Evolutionary conservation across 1,140 invertebrate species (phyloP).

Genomic region (Metaphire vulgaris): DNA sequence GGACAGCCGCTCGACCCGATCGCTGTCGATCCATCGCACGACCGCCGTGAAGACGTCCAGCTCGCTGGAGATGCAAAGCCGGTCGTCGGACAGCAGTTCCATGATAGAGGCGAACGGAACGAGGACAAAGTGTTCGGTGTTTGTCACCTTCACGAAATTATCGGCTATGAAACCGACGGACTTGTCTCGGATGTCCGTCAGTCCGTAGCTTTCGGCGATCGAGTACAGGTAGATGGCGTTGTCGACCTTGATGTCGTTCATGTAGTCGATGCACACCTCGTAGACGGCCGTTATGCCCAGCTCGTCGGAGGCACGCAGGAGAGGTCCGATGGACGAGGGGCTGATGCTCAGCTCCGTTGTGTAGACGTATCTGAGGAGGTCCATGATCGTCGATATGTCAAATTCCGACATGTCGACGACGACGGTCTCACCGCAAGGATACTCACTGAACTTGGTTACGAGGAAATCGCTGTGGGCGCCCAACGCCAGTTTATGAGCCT

Average conservation of each 20-base stretch:
- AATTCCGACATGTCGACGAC: constrained; percentile 16
- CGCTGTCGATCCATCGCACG: constrained; percentile 17
- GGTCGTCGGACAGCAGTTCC: constrained; percentile 16
- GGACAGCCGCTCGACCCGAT: constrained; percentile 6
- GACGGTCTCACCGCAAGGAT: constrained; percentile 1
- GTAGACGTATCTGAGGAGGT: constrained; percentile 11
- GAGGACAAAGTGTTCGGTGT: constrained; percentile 11
- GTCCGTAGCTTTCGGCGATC: constrained; percentile 11
- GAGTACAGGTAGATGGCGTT: constrained; percentile 18
- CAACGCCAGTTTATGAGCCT: constrained; percentile 11
- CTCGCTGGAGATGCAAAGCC: constrained; percentile 6
- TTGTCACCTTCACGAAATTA: constrained; percentile 8
- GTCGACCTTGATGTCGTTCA: constrained; percentile 10
- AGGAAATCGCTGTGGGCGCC: constrained; percentile 8
- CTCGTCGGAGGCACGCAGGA: constrained; percentile 3
- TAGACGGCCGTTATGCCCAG: constrained; percentile 11
- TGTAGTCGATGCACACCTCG: constrained; percentile 7
- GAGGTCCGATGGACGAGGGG: background rate
- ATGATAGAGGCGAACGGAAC: constrained; percentile 1
- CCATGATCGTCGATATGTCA: background rate
- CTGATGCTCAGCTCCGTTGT: constrained; percentile 1
- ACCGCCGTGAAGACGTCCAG: constrained; percentile 13
- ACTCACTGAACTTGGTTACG: constrained; percentile 11
- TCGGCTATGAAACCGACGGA: constrained; percentile 12
- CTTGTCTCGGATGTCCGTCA: constrained; percentile 10